A percentile compares a stretch with the other conserved stretches of the same genome.
Evolutionary conservation across 2,797 vertebrate species (phyloP).

Genomic region (Oreortyx pictus): DNA sequence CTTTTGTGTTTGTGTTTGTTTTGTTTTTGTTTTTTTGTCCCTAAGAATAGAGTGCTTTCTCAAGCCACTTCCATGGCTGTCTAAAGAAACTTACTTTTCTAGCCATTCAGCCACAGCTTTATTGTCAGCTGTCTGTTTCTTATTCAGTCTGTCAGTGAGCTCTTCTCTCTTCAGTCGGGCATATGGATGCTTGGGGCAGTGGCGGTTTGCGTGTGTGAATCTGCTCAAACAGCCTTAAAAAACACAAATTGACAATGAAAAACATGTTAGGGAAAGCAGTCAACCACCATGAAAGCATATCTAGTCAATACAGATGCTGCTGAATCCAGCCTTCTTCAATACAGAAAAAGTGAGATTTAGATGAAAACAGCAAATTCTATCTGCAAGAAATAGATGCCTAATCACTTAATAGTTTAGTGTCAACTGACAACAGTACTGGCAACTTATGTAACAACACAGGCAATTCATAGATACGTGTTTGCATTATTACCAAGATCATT

Average conservation of each 20-base stretch:
- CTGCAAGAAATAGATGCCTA: accelerated
- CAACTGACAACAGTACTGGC: background rate
- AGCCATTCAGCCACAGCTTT: conserved; percentile 98
- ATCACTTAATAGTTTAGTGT: background rate
- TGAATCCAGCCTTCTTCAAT: background rate
- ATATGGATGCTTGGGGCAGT: conserved; percentile 96
- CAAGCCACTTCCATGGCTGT: background rate
- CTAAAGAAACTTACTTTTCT: conserved; percentile 87
- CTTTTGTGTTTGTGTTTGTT: too few relatives aligned
- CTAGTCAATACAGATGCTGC: background rate
- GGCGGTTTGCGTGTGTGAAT: conserved; percentile 97
- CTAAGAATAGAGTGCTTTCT: background rate
- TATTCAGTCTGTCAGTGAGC: conserved; percentile 83
- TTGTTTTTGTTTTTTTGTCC: background rate
- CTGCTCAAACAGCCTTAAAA: conserved; percentile 91
- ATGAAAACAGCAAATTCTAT: background rate
- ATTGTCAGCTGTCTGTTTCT: conserved; percentile 91
- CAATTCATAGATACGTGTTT: background rate
- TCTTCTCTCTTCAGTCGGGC: conserved; percentile 95
- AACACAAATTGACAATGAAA: background rate
- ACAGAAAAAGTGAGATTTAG: background rate
- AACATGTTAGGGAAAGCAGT: background rate
- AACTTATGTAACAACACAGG: background rate
- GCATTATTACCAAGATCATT: background rate
- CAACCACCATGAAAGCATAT: background rate